Conservation (phyloP, 2,888 invertebrate species). For the Camptogramma bilineatum region DNA sequence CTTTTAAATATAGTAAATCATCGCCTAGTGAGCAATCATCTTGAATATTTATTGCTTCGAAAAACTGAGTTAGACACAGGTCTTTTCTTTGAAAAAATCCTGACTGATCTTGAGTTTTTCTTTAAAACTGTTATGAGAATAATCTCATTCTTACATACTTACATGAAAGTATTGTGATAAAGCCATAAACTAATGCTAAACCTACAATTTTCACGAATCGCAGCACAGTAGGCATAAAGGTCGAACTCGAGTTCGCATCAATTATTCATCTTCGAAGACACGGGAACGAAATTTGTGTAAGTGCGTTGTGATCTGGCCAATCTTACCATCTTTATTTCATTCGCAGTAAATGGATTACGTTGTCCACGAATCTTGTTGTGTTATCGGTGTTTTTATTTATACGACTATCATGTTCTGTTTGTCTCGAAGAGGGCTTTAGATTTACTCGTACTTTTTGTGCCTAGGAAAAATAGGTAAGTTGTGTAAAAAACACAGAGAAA, state of each 20-base stretch:
- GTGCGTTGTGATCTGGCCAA: constrained; percentile 82
- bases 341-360: constrained; percentile 80
- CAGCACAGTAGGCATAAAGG: constrained; percentile 38
- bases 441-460: constrained; percentile 11
- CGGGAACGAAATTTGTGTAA: constrained; percentile 82
- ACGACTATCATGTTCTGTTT: constrained; percentile 29
- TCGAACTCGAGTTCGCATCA: constrained; percentile 68
- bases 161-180: no score
- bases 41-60: no score
- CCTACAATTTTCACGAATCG: constrained; percentile 31
- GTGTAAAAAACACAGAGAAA: not conserved
- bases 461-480: not conserved
- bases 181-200: constrained; percentile 6
- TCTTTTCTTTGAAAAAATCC: no score
- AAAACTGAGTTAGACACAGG: no score
- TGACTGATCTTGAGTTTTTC: no score
- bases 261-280: constrained; percentile 82
- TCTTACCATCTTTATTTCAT: constrained; percentile 81
- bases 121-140: no score
- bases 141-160: no score
- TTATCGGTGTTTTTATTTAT: constrained; percentile 65
- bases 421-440: constrained; percentile 20
- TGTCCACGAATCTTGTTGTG: constrained; percentile 71
- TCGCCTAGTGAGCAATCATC: no score
- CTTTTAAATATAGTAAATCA: no score